These are phyloP conservation scores for Chionomys nivalis DNA, from an alignment of 2,113 vertebrate species.

Conservation along the genomic window DNA sequence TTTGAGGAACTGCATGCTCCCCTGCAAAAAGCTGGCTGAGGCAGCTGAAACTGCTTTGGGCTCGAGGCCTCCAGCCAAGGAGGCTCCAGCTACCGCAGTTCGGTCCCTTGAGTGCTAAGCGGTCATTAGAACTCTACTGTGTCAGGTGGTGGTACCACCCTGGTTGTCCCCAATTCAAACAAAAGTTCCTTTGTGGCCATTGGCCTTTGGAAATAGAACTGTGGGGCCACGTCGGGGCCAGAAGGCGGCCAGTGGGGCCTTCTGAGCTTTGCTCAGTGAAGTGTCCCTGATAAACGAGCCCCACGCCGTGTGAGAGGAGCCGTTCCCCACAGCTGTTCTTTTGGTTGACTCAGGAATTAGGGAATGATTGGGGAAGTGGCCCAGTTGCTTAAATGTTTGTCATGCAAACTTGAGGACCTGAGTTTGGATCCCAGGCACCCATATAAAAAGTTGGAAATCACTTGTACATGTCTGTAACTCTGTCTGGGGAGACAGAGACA, in stretches of 20 bases:
- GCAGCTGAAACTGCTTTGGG: neutral
- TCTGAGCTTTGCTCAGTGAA: neutral
- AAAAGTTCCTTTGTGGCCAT: slow-evolving; percentile 62
- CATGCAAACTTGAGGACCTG: no score
- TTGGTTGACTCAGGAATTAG: neutral
- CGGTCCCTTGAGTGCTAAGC: neutral
- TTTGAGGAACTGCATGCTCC: neutral
- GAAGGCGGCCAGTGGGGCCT: neutral
- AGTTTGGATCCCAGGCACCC: neutral
- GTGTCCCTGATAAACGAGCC: neutral
- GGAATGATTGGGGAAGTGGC: no score
- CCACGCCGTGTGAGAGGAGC: accelerated
- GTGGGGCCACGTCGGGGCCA: neutral
- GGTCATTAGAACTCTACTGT: slow-evolving; percentile 1
- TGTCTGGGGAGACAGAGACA: neutral
- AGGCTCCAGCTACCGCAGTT: neutral
- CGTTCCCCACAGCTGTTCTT: neutral
- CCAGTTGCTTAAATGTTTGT: neutral
- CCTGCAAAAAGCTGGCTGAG: neutral
- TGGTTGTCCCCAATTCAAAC: slow-evolving; percentile 56
- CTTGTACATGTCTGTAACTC: neutral
- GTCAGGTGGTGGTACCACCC: slow-evolving; percentile 43
- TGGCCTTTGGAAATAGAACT: slow-evolving; percentile 35
- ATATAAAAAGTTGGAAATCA: neutral
- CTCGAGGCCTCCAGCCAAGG: neutral